Conservation (phyloP, 1,140 invertebrate species). For the Bicyclus anynana region DNA sequence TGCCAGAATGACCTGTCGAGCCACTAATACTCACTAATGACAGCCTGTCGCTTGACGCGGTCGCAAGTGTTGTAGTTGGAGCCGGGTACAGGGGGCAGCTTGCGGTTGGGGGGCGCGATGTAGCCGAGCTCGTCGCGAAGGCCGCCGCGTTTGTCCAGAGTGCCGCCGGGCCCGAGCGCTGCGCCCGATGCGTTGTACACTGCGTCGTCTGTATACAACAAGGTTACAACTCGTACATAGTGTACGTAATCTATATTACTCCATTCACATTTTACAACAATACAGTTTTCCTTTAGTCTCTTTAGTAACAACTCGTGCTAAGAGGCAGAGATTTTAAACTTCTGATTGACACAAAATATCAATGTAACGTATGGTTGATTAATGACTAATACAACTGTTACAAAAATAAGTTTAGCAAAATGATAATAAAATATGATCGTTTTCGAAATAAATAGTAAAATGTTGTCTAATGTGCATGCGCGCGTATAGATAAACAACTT, state of each 20-base stretch:
- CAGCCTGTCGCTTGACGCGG: slow-evolving; percentile 93
- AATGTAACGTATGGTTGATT: too few relatives aligned
- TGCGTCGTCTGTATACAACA: slow-evolving; percentile 84
- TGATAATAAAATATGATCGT: background rate
- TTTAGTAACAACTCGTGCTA: too few relatives aligned
- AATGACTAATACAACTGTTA: too few relatives aligned
- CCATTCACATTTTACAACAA: too few relatives aligned
- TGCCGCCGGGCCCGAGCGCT: slow-evolving; percentile 81
- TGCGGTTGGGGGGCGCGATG: slow-evolving; percentile 94
- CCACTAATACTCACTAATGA: slow-evolving; percentile 94
- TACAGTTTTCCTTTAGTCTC: too few relatives aligned
- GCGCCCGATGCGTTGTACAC: slow-evolving; percentile 84
- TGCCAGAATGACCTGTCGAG: too few relatives aligned
- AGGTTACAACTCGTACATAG: background rate
- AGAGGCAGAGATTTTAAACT: too few relatives aligned
- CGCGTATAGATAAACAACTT: background rate
- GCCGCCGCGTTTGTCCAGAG: slow-evolving; percentile 90
- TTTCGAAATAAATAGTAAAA: background rate
- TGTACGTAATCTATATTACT: background rate
- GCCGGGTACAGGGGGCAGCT: slow-evolving; percentile 92
- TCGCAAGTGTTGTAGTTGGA: slow-evolving; percentile 96
- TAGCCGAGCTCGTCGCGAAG: slow-evolving; percentile 93
- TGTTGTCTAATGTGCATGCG: background rate
- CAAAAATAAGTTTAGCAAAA: too few relatives aligned
- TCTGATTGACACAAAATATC: too few relatives aligned